A percentile compares a stretch with the other conserved stretches of the same genome.
Evolutionary conservation across 2,113 vertebrate species (phyloP).

Genomic region (Laterallus jamaicensis): DNA sequence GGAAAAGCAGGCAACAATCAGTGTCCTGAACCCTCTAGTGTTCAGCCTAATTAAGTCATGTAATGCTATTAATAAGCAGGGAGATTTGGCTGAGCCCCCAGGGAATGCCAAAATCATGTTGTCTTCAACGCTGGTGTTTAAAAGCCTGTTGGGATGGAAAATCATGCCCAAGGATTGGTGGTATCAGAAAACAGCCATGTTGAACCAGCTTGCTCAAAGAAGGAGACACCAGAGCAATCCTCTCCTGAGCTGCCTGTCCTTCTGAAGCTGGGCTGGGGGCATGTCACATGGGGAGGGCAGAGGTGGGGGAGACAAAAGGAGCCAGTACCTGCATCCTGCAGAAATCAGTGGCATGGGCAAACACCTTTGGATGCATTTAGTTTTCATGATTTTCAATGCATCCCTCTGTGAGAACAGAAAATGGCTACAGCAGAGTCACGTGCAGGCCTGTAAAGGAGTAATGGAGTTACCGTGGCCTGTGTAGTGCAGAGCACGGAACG

Average conservation of each 20-base stretch:
- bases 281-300: neutral
- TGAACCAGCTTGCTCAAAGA: neutral
- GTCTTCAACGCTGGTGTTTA: neutral
- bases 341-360: neutral
- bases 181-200: fast-evolving
- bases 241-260: neutral
- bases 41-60: neutral
- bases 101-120: neutral
- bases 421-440: neutral
- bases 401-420: neutral
- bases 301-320: neutral
- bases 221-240: neutral
- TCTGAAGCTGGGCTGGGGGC: neutral
- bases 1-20: neutral
- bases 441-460: neutral
- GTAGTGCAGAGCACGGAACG: neutral
- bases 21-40: neutral
- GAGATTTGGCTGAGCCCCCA: neutral
- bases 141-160: neutral
- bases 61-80: neutral
- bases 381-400: neutral
- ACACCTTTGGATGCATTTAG: neutral
- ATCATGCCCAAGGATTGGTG: neutral
- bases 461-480: neutral
- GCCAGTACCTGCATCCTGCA: neutral